Percentiles rank a stretch among this genome's conserved stretches.
phyloP scores from a whole-genome alignment of 2,888 invertebrate genomes.

The Caenorhabditis sp. region DNA sequence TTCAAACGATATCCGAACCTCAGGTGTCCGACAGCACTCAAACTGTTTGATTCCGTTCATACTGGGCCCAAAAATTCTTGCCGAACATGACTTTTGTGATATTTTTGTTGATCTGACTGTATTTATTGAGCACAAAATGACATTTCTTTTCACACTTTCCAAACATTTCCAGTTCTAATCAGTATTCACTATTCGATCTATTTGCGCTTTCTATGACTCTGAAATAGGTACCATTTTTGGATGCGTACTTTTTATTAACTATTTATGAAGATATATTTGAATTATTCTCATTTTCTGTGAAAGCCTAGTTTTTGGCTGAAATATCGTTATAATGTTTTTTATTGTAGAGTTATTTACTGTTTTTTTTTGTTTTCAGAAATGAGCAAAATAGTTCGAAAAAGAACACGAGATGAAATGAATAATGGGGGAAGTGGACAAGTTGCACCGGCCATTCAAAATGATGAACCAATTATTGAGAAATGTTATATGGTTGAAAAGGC shows the following conservation, averaged over 20 bases:
- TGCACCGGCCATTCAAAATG: neutral
- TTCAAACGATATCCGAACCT: slow-evolving; percentile 33
- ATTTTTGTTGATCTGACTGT: neutral
- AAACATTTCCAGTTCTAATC: neutral
- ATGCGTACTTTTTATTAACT: neutral
- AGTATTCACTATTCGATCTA: neutral
- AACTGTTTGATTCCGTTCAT: slow-evolving; percentile 35
- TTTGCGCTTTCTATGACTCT: neutral
- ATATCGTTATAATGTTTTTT: neutral
- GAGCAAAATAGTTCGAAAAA: slow-evolving; percentile 26
- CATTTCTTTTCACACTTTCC: neutral
- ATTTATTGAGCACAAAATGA: neutral
- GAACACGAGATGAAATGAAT: slow-evolving; percentile 12
- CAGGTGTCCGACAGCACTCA: slow-evolving; percentile 27
- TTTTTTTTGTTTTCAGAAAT: slow-evolving; percentile 7
- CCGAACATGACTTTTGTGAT: neutral
- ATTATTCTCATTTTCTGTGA: neutral
- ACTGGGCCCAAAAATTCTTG: neutral
- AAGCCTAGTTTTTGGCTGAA: neutral
- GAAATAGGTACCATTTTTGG: neutral
- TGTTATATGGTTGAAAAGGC: slow-evolving; percentile 24
- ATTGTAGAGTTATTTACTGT: neutral
- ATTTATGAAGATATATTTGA: neutral
- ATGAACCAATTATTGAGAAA: slow-evolving; percentile 5
- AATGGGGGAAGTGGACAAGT: neutral